Evolutionary conservation across 2,113 vertebrate species (phyloP), one percentile per base, ranked within the genome.

Genomic region (Lethenteron camtschaticum): DNA sequence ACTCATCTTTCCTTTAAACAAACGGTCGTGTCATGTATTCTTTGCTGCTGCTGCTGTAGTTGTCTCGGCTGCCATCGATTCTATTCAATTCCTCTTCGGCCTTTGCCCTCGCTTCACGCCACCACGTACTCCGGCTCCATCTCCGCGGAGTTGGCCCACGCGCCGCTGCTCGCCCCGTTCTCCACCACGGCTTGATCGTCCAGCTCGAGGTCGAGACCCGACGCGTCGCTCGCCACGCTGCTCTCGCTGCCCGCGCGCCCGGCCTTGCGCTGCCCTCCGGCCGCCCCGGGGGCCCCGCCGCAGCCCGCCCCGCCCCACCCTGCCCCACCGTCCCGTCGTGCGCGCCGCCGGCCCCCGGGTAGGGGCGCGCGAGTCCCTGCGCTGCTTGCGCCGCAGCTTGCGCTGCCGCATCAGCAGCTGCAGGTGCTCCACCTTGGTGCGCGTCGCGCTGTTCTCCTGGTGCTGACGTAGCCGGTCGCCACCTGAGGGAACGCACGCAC

Each of bases 321-420:
- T 41, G 41, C 41, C 41, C 41, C 41, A 41, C 41, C 41, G 41
- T 3, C 41, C 41, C 41, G 41, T 41, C 41, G 63, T n/a, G 20
- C 72, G 90, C 87, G 76, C 86, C 89, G 68, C 89, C 85, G 56
- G 92, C 81, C 90, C 90, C 92, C 72, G 86, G 90, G 75, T 95
- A 97, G 0, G 92, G 0, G 80, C 86, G 0, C 92, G 80, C 1
- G 87, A 85, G 60, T 95, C 92, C 20, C 92, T 75, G 6, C 90
- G 80, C 2, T 90, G 90, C 86, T 97, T 97, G 75, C 92, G 76
- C 72, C 90, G 86, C 74, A 95, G 80, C 10, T 87, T 82, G 77
- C 95, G 94, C 80, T 97, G 92, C 83, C 96, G 90, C 82, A 97
- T 86, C 72, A 96, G 77, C 68, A 96, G 82, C 84, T 95, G 92